Evolutionary conservation across 2,888 invertebrate species (phyloP), one percentile per base, ranked within the genome.

Genomic region (Ferrisia virgata): DNA sequence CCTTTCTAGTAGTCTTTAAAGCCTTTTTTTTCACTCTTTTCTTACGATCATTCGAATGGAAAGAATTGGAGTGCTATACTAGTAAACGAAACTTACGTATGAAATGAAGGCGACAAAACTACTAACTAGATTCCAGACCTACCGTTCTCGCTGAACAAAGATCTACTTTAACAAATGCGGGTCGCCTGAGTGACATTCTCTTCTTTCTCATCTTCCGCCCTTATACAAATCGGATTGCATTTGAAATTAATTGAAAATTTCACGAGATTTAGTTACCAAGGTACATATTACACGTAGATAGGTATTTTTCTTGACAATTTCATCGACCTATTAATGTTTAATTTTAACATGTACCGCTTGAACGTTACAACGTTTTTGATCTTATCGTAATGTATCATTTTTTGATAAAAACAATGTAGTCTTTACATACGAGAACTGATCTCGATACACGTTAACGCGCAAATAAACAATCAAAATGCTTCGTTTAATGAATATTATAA

Each of bases 71-170:
- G 72, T 72, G 72, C 33, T 72, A 64, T n/a, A 28, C 36, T 72
- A 82, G 72, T 40, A 82, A 72, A 82, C 82, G 72, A 72, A 43
- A 69, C 82, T 82, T 82, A 81, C 58, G n/a, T n/a, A n/a, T n/a
- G 18, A 6, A 11, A 33, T 28, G 81, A 43, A 82, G 82, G 82
- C 72, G 82, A 82, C 69, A 82, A 82, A 82, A 82, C 33, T 72
- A 72, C 72, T 33, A 25, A 72, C 33, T 31, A 72, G 72, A 33
- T 72, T 72, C 72, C 33, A 33, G 8, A 8, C 18, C 47, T 47
- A 47, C 47, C 33, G 13, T 72, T 72, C 72, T n/a, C n/a, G n/a
- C n/a, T n/a, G 72, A 72, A 72, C 72, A 72, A 72, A 72, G 72
- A 25, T 33, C 33, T 72, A 72, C 72, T 33, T 64, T 72, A 72